phyloP scores from a whole-genome alignment of 2,113 vertebrate genomes.

The Epinephelus moara region DNA sequence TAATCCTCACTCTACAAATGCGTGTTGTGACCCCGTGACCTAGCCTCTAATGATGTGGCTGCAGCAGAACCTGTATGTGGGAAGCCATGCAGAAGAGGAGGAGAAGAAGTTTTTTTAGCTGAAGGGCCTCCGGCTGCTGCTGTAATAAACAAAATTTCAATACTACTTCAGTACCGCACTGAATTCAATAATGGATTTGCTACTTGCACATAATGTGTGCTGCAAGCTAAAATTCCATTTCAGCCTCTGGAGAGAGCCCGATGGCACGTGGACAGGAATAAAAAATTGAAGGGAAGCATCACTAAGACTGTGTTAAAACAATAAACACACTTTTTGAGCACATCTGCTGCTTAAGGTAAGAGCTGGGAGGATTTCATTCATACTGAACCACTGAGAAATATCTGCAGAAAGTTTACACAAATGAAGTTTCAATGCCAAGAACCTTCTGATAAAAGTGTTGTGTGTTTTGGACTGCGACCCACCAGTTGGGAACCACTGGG shows the following conservation, averaged over 20 bases:
- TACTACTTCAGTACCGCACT: conserved; percentile 7
- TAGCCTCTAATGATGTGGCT: conserved; percentile 67
- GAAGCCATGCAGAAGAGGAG: conserved; percentile 46
- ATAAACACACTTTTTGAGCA: neutral
- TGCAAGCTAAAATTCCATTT: neutral
- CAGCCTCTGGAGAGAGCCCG: neutral
- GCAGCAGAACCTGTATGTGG: conserved; percentile 46
- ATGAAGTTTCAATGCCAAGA: no score
- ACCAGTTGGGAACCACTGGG: no score
- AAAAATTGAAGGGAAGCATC: neutral
- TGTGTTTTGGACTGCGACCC: no score
- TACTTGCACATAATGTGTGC: neutral
- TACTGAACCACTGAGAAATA: neutral
- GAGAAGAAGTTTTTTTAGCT: neutral
- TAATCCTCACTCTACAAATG: conserved; percentile 84
- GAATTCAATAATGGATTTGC: conserved; percentile 29
- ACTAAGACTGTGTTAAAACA: neutral
- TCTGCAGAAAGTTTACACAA: neutral
- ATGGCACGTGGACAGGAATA: neutral
- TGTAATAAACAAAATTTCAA: neutral
- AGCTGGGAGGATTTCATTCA: neutral
- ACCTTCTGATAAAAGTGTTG: no score
- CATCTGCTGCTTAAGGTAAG: neutral
- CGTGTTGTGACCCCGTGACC: conserved; percentile 75
- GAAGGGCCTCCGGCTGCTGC: neutral